Conservation (phyloP, 2,888 invertebrate species). For the Campoplex nolae region DNA sequence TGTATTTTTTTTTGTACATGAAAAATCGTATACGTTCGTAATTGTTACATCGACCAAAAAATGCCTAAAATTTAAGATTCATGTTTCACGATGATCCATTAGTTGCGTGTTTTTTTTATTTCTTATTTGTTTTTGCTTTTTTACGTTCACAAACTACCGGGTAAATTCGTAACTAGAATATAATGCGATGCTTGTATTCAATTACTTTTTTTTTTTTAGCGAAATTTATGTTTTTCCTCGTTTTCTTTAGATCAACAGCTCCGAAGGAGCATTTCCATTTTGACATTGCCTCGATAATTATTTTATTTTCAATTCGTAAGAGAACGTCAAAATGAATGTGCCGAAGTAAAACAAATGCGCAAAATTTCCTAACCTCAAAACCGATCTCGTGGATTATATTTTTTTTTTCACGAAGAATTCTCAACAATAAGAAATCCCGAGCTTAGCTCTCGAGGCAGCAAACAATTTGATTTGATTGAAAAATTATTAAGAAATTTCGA, state of each 20-base stretch:
- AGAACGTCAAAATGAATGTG: background rate
- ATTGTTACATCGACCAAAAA: slow-evolving; percentile 82
- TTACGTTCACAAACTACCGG: slow-evolving; percentile 78
- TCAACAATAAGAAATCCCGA: no score
- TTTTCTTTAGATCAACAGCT: background rate
- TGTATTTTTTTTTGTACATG: slow-evolving; percentile 82
- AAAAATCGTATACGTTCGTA: slow-evolving; percentile 84
- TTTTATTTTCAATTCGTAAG: background rate
- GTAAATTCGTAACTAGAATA: slow-evolving; percentile 84
- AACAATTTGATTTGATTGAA: no score
- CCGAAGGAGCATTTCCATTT: background rate
- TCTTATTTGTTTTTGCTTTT: slow-evolving; percentile 69
- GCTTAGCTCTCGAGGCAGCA: no score
- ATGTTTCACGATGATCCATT: slow-evolving; percentile 61
- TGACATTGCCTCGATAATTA: background rate
- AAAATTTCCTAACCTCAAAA: background rate
- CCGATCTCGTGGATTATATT: no score
- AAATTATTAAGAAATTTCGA: no score
- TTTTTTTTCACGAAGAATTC: no score
- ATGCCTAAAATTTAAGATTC: slow-evolving; percentile 78
- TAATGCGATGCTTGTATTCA: slow-evolving; percentile 70
- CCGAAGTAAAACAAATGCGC: background rate
- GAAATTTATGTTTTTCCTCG: slow-evolving; percentile 56
- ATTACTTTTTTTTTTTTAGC: slow-evolving; percentile 23
- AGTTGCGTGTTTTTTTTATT: slow-evolving; percentile 18